Evolutionary conservation across 2,113 vertebrate genomes (phyloP).

Genomic region (Scalopus aquaticus): DNA sequence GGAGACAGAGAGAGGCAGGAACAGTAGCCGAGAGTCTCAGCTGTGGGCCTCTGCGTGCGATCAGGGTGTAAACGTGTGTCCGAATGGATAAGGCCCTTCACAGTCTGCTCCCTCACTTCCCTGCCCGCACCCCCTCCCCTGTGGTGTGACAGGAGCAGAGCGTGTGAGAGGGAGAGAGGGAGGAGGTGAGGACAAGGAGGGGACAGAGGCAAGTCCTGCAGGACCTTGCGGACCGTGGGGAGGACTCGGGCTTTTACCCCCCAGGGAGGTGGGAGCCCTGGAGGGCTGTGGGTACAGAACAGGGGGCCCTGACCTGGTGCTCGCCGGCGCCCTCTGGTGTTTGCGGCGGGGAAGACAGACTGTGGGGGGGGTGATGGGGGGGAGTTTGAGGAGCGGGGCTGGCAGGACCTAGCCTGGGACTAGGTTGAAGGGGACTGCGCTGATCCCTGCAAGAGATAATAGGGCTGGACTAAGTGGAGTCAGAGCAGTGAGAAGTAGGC

Average conservation of each 20-base stretch:
- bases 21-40: too few relatives aligned
- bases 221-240: too few relatives aligned
- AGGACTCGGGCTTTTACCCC: not conserved
- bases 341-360: not conserved
- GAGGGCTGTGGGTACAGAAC: not conserved
- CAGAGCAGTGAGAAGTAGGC: not conserved
- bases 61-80: too few relatives aligned
- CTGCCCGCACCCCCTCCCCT: too few relatives aligned
- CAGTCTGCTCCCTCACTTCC: too few relatives aligned
- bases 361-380: accelerated
- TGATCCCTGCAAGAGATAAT: not conserved
- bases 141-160: not conserved
- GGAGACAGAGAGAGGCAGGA: too few relatives aligned
- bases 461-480: not conserved
- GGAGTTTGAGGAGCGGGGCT: too few relatives aligned
- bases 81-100: too few relatives aligned
- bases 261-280: not conserved
- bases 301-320: not conserved
- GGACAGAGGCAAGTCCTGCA: not conserved
- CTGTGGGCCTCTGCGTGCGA: too few relatives aligned
- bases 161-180: not conserved
- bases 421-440: not conserved
- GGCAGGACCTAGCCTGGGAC: too few relatives aligned
- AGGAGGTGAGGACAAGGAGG: not conserved
- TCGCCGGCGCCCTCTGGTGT: not conserved